A percentile compares a stretch with the other conserved stretches of the same genome.
phyloP scores from a whole-genome alignment of 2,888 invertebrate genomes.

The Drosophila buzzatii region DNA sequence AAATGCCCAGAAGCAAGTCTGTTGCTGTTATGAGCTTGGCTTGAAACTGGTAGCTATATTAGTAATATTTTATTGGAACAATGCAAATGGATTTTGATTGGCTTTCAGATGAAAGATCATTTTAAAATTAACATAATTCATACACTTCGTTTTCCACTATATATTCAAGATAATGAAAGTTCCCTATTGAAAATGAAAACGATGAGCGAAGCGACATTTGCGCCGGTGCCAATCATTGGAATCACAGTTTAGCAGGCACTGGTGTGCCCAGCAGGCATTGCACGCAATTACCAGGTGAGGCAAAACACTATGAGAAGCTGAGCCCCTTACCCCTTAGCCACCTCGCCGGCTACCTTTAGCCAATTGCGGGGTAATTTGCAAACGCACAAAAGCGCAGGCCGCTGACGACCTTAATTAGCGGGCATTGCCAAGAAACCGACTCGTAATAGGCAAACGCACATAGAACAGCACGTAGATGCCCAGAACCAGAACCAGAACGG shows the following conservation, averaged over 20 bases:
- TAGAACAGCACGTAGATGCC: constrained; percentile 40
- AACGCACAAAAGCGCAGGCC: constrained; percentile 71
- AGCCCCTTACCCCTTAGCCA: constrained; percentile 1
- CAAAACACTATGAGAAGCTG: constrained; percentile 17
- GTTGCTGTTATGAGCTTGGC: neutral
- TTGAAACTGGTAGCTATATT: neutral
- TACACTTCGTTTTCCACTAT: neutral
- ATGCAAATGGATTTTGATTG: neutral
- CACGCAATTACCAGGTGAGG: constrained; percentile 65
- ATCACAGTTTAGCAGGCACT: constrained; percentile 61
- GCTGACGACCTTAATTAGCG: constrained; percentile 82
- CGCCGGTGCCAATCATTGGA: constrained; percentile 13
- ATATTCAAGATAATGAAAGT: neutral
- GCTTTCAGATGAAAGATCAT: neutral
- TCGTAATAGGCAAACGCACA: constrained; percentile 62
- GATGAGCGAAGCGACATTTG: constrained; percentile 15
- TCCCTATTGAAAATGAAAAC: constrained; percentile 43
- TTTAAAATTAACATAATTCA: neutral
- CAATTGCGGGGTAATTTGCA: constrained; percentile 78
- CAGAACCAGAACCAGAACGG: constrained; percentile 44
- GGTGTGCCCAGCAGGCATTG: constrained; percentile 46
- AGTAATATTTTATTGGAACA: too few relatives aligned
- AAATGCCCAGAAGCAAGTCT: neutral
- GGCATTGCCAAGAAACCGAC: constrained; percentile 50
- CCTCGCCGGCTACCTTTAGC: constrained; percentile 38